These are phyloP conservation scores for Thalassaphorura encarpata DNA, from an alignment of 1,140 invertebrate species.

Conservation along the genomic window DNA sequence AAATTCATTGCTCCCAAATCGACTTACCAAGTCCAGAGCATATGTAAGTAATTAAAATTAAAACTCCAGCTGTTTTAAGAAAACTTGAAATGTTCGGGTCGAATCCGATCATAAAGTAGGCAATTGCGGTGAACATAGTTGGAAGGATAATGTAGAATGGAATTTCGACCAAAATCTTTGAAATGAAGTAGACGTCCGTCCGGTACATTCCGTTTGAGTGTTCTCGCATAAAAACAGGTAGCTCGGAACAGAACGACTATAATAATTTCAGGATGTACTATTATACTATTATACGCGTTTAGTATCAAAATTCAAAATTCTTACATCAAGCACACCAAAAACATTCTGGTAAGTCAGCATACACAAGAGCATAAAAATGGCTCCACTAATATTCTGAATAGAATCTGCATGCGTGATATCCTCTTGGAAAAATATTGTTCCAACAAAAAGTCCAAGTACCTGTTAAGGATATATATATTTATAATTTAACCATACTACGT, in stretches of 20 bases:
- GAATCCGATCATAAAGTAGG: conserved; percentile 41
- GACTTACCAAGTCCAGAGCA: background rate
- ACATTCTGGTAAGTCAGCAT: conserved; percentile 36
- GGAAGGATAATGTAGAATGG: conserved; percentile 38
- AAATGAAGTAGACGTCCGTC: conserved; percentile 26
- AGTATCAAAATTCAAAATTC: background rate
- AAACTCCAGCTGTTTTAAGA: conserved; percentile 35
- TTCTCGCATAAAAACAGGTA: conserved; percentile 32
- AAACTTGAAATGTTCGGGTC: conserved; percentile 32
- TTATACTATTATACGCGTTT: background rate
- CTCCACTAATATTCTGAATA: conserved; percentile 46
- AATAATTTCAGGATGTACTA: too few relatives aligned
- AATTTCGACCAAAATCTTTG: conserved; percentile 37
- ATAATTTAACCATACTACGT: too few relatives aligned
- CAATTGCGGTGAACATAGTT: conserved; percentile 32
- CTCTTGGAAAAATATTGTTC: too few relatives aligned
- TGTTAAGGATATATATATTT: too few relatives aligned
- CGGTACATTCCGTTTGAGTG: conserved; percentile 33
- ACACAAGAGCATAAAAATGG: conserved; percentile 40
- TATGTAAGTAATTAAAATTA: conserved; percentile 13
- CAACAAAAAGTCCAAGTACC: too few relatives aligned
- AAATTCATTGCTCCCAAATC: background rate
- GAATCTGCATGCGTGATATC: too few relatives aligned
- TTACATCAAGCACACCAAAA: background rate
- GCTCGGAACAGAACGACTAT: conserved; percentile 29